Base-by-base conservation (phyloP, 1,140 invertebrate species). In the Bradysia coprophila region DNA sequence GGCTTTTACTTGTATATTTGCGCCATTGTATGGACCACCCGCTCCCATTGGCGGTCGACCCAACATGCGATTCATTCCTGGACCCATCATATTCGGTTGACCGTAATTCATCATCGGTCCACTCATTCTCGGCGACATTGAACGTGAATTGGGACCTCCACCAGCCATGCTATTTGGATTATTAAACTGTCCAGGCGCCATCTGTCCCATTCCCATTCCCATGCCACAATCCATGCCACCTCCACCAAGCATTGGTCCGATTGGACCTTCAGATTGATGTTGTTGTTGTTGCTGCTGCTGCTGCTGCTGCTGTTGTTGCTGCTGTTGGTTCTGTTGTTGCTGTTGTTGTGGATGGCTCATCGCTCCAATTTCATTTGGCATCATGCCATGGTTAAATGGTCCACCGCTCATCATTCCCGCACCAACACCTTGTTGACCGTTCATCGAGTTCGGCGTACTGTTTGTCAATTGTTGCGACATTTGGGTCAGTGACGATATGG, bases 381-480 rank as follows among this genome's bases (percentile, higher is more conserved):
- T 52, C 48, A 40, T 64, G 4, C 69, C 64, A 21, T 65, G 63
- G 15, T 71, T 67, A 10, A 61, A 63, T 4, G 69, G 61, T 40
- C 72, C 66, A 31, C 59, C 67, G 2, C 64, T 57, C 9, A 59
- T 65, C 20, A 63, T 64, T 13, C 55, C 50, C 6, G 6, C 16
- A 21, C 15, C 6, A 3, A 50, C 45, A 28, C 22, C 24, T 28
- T 3, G 39, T 45, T 61, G 57, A n/a, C 60, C 55, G 45, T 62
- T 62, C 24, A 62, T 46, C 13, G 63, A 58, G 48, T 70, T 73
- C 9, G 75, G 67, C 24, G 76, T 75, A 46, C 31, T 78, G 51
- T 78, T 87, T 2, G 86, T 88, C 19, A 92, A 57, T 53, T 90
- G 85, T 52, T 92, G 88, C 40, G 82, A 88, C 89, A 92, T 93